Evolutionary conservation across 2,888 invertebrate species (phyloP), one percentile per base, ranked within the genome.

Genomic region (Hemithea aestivaria): DNA sequence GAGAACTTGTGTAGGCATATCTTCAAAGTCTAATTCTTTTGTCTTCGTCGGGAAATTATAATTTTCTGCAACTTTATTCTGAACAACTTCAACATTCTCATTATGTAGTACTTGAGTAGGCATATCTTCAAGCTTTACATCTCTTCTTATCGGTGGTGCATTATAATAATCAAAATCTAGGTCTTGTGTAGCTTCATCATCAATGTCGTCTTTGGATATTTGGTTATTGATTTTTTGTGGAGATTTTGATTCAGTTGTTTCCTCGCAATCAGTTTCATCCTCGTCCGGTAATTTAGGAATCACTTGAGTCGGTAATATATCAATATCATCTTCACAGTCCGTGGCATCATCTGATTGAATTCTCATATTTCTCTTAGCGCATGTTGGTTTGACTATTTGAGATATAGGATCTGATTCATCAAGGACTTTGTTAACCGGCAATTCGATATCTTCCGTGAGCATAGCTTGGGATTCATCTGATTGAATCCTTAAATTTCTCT

Each of bases 191-290:
- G 55, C 47, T 45, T 64, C 49, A 35, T 66, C 63, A 51, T 66
- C 64, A 27, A 63, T 51, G 20, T 49, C 34, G 27, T 12, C 27
- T 22, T 12, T 34, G 11, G 2, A 22, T 7, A n/a, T 7, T 5
- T 25, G 3, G n/a, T 42, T 30, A 8, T 24, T 20, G 10, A 35
- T 45, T 35, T 37, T 32, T 16, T 29, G 36, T 28, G 46, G 36
- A 27, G 46, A 36, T 32, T 43, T 61, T 44, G 43, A 48, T 49
- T 37, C 52, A 31, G 45, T 56, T 36, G 40, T 51, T 36, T 70
- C 70, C 58, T 78, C 73, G 57, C 73, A 72, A 40, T 77, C 70
- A 12, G 70, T 32, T 49, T 72, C 67, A 37, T 65, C 64, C 22
- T 73, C 71, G 38, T 54, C 53, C 16, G 8, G 30, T 20, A 28